Percentiles rank a stretch among this genome's conserved stretches.
phyloP scores from a whole-genome alignment of 2,113 vertebrate genomes.

The Cochlearius cochlearius region DNA sequence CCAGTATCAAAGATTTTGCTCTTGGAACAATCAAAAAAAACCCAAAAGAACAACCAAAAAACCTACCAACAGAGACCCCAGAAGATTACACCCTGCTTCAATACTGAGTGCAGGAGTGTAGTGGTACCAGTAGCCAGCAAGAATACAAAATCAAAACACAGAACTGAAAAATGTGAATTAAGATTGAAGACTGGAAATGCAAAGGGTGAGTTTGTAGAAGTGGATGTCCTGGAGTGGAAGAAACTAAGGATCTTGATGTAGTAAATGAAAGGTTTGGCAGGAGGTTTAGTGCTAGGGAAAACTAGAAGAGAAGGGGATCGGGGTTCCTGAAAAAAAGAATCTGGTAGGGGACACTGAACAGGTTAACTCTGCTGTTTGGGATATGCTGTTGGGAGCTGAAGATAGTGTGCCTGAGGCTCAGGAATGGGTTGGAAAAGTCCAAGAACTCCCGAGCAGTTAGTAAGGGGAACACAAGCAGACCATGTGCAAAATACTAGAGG shows the following conservation, averaged over 20 bases:
- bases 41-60: not conserved
- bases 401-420: not conserved
- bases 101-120: not conserved
- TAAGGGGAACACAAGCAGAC: not conserved
- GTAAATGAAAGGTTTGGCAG: not conserved
- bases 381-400: not conserved
- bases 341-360: no score
- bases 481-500: not conserved
- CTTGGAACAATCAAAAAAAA: not conserved
- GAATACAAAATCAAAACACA: not conserved
- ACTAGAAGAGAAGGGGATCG: not conserved
- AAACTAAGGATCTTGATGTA: not conserved
- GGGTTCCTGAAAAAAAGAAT: not conserved
- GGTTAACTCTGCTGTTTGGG: not conserved
- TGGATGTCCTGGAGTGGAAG: not conserved
- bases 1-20: not conserved
- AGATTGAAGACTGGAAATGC: not conserved
- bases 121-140: not conserved
- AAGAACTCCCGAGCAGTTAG: accelerated
- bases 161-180: not conserved
- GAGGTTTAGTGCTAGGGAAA: not conserved
- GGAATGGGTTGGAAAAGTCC: not conserved
- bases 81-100: not conserved
- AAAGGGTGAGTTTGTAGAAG: not conserved
- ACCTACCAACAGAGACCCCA: not conserved